Evolutionary conservation across 2,888 invertebrate genomes (phyloP).

Genomic region (Nesidiocoris tenuis): DNA sequence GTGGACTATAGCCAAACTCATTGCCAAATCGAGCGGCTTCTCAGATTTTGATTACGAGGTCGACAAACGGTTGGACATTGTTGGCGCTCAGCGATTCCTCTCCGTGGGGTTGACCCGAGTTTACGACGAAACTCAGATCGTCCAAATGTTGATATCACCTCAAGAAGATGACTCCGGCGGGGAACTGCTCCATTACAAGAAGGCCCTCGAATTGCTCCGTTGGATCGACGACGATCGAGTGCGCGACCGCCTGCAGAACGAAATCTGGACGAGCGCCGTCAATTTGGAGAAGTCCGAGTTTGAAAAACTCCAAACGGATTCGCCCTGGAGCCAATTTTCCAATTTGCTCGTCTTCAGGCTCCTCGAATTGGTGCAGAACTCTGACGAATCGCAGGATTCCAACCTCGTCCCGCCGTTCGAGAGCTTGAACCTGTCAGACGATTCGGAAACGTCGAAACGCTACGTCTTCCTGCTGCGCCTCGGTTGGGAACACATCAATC

Average conservation of each 20-base stretch:
- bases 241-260: conserved; percentile 18
- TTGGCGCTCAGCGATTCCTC: conserved; percentile 20
- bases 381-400: background rate
- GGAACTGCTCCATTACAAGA: conserved; percentile 7
- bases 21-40: conserved; percentile 13
- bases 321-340: conserved; percentile 1
- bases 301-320: conserved; percentile 8
- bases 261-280: conserved; percentile 28
- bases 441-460: conserved; percentile 27
- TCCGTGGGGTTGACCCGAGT: background rate
- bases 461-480: conserved; percentile 22
- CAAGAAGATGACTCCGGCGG: background rate
- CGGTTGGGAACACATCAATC: conserved; percentile 26
- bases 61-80: conserved; percentile 5
- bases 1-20: conserved; percentile 33
- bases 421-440: conserved; percentile 25
- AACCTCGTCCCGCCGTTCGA: conserved; percentile 24
- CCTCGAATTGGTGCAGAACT: conserved; percentile 6
- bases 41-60: conserved; percentile 12
- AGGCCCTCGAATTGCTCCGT: conserved; percentile 16
- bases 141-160: conserved; percentile 19
- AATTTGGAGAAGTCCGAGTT: conserved; percentile 8
- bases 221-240: conserved; percentile 14
- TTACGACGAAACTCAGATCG: conserved; percentile 21
- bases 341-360: conserved; percentile 23